phyloP scores from a whole-genome alignment of 2,888 invertebrate genomes.

The Ophion ventricosus region DNA sequence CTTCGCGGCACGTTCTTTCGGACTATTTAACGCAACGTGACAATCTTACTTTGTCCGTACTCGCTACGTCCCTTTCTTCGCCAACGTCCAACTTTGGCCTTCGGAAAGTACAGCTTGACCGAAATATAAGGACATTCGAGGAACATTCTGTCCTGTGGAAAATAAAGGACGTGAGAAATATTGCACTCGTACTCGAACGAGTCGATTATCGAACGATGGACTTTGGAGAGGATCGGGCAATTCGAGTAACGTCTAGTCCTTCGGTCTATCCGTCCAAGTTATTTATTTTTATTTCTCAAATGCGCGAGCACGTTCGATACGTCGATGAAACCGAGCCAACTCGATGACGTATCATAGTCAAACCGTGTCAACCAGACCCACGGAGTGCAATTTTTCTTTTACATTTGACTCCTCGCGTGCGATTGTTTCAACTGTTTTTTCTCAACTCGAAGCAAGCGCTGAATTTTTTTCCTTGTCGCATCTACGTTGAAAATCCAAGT shows the following conservation, averaged over 20 bases:
- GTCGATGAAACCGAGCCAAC: neutral
- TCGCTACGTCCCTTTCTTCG: neutral
- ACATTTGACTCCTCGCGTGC: neutral
- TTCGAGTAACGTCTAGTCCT: neutral
- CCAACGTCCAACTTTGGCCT: conserved; percentile 22
- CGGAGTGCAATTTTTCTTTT: neutral
- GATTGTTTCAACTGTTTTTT: neutral
- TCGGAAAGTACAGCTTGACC: conserved; percentile 10
- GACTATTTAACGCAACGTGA: conserved; percentile 64
- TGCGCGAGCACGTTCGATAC: neutral
- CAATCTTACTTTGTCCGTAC: conserved; percentile 49
- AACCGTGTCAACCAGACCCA: neutral
- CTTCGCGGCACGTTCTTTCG: conserved; percentile 61
- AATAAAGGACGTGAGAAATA: conserved; percentile 1
- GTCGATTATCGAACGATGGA: neutral
- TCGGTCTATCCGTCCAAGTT: neutral
- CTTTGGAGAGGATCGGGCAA: too few relatives aligned
- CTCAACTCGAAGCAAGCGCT: too few relatives aligned
- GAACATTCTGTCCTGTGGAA: neutral
- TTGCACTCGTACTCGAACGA: neutral
- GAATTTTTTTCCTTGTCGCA: too few relatives aligned
- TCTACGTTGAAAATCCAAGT: too few relatives aligned
- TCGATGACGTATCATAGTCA: neutral
- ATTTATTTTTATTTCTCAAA: neutral
- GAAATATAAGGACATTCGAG: conserved; percentile 6